Evolutionary conservation across 2,113 vertebrate species (phyloP), one percentile per base, ranked within the genome.

Genomic region (Blennius ocellaris): DNA sequence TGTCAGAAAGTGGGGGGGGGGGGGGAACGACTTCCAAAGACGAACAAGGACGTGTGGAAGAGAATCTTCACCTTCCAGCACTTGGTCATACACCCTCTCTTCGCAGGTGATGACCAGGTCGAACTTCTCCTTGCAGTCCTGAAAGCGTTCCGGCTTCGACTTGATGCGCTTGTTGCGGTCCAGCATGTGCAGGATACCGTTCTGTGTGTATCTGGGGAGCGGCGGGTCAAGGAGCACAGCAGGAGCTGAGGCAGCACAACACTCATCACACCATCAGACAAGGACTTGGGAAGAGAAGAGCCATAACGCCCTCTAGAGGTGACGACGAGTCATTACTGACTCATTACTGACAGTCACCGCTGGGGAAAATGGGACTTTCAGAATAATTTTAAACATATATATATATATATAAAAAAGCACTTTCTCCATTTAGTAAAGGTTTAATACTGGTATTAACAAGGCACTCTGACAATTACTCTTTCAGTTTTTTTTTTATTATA

Each of bases 151-250:
- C 0, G 98, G 98, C 36, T 97, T 95, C 1, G 95, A 93, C 84
- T 99, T 99, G 89, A 99, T 99, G 72, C 97, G 95, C 90, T 98
- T 99, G 92, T 99, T 99, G 90, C 98, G 95, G 91, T 99, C 97
- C 92, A 99, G 89, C 98, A 99, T 99, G 92, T 99, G 98, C 69
- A 99, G 93, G 80, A 99, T 99, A 47, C 98, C 98, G 0, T 99
- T 99, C 93, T 99, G 98, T 82, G 98, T 99, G 84, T 99, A 99
- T 96, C 98, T 99, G 93, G 76, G n/a, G 3, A 78, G 49, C 0
- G 10, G 53, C 0, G 50, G 69, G 95, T 98, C 93, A 99, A 99
- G 97, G 96, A 96, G 88, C 41, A 71, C 40, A 83, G 36, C 62
- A 65, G 39, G 40, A 75, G 43, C 36, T 10, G 41, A 9, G 47